These are phyloP conservation scores for Syrrhaptes paradoxus DNA, from an alignment of 2,113 vertebrate species.

Conservation along the genomic window DNA sequence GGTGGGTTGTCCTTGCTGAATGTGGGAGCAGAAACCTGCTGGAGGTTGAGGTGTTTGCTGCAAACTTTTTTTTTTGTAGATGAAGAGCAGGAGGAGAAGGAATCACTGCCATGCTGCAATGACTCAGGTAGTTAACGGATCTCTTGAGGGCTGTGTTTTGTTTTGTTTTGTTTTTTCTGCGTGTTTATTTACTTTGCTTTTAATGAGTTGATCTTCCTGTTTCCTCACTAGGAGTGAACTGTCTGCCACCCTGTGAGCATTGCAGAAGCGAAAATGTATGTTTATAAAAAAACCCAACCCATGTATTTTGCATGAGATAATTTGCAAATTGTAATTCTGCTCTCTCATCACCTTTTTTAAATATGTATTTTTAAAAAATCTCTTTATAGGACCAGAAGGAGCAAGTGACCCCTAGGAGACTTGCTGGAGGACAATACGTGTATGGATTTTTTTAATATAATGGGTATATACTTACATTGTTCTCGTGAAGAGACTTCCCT, in stretches of 20 bases:
- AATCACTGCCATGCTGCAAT: background rate
- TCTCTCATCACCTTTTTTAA: background rate
- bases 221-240: conserved; percentile 24
- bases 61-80: background rate
- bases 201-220: background rate
- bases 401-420: conserved; percentile 77
- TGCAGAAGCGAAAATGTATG: conserved; percentile 61
- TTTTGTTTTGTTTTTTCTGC: background rate
- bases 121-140: conserved; percentile 23
- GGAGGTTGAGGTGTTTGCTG: background rate
- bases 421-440: conserved; percentile 77
- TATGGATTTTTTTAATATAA: conserved; percentile 47
- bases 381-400: conserved; percentile 76
- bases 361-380: background rate
- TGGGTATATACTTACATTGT: background rate
- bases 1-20: background rate
- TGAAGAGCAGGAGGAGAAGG: conserved; percentile 24
- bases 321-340: background rate
- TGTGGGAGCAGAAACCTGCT: background rate
- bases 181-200: background rate
- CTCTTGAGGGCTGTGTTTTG: background rate
- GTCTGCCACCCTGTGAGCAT: conserved; percentile 15
- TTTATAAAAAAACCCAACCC: background rate
- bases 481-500: background rate
- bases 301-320: background rate